phyloP scores from a whole-genome alignment of 2,113 vertebrate species.

The Prolemur simus region DNA sequence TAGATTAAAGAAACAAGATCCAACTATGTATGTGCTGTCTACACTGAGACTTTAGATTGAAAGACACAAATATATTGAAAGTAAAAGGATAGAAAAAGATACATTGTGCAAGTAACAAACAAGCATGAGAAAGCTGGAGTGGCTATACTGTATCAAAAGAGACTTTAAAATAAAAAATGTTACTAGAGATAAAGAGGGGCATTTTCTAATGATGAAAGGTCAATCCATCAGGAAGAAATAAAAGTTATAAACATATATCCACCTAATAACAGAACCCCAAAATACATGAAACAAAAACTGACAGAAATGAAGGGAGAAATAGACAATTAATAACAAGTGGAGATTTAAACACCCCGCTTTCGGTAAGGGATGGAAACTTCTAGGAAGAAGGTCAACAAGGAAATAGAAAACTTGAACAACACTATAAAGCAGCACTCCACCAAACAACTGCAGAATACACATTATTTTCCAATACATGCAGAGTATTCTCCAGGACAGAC shows the following conservation, averaged over 20 bases:
- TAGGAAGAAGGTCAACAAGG: not conserved
- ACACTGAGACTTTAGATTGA: not conserved
- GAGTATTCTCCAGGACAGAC: not conserved
- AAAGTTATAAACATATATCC: not conserved
- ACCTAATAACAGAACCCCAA: not conserved
- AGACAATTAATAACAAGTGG: not conserved
- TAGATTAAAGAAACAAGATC: not conserved
- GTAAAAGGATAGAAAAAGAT: not conserved
- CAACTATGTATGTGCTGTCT: not conserved
- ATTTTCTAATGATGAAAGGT: not conserved
- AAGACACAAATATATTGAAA: not conserved
- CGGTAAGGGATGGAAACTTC: not conserved
- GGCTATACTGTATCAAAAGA: not conserved
- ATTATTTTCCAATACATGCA: not conserved
- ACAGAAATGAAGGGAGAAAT: not conserved
- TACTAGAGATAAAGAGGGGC: not conserved
- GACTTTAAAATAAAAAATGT: not conserved
- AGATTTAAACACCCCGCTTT: not conserved
- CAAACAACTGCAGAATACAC: rapidly evolving
- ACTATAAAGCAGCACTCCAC: not conserved
- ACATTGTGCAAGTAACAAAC: not conserved
- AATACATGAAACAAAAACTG: not conserved
- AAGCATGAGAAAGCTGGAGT: not conserved
- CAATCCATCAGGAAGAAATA: not conserved
- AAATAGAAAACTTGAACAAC: not conserved